Percentiles rank a stretch among this genome's conserved stretches.
Conservation (phyloP, 2,888 invertebrate genomes). For the Scaptodrosophila latifasciaeformis region DNA sequence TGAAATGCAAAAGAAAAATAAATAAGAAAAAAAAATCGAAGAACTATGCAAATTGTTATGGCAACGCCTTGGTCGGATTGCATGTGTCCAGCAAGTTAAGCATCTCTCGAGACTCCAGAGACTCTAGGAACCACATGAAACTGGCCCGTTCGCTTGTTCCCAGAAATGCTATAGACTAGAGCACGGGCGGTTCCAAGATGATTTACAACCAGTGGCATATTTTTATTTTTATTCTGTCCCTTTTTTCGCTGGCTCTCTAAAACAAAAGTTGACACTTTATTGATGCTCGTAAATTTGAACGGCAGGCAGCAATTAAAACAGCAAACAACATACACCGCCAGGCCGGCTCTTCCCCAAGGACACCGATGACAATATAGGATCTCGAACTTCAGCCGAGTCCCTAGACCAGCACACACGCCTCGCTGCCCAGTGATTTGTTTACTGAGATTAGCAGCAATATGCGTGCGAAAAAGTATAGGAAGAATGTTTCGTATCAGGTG, state of each 20-base stretch:
- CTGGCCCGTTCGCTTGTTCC: constrained; percentile 39
- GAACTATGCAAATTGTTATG: neutral
- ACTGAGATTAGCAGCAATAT: constrained; percentile 57
- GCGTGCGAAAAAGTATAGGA: neutral
- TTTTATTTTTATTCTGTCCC: constrained; percentile 33
- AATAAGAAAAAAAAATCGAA: too few species aligned
- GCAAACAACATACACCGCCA: too few species aligned
- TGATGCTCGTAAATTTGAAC: constrained; percentile 64
- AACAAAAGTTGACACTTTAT: constrained; percentile 70
- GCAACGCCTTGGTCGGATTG: constrained; percentile 22
- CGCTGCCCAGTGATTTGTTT: constrained; percentile 58
- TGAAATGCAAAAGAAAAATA: constrained; percentile 59
- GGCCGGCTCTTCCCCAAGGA: constrained; percentile 57
- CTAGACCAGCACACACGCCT: neutral
- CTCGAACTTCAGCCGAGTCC: constrained; percentile 7
- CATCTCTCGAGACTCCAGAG: constrained; percentile 38
- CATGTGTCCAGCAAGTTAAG: constrained; percentile 61
- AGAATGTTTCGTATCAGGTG: constrained; percentile 22
- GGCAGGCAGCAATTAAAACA: constrained; percentile 67
- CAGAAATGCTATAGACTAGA: constrained; percentile 40
- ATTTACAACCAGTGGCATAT: constrained; percentile 49
- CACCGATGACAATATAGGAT: constrained; percentile 34
- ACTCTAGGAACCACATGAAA: neutral
- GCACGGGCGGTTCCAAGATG: constrained; percentile 40
- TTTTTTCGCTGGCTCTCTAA: constrained; percentile 21